These are phyloP conservation scores for Phymanthus crucifer DNA, from an alignment of 92 coral and sea anemone genomes.

Conservation along the genomic window DNA sequence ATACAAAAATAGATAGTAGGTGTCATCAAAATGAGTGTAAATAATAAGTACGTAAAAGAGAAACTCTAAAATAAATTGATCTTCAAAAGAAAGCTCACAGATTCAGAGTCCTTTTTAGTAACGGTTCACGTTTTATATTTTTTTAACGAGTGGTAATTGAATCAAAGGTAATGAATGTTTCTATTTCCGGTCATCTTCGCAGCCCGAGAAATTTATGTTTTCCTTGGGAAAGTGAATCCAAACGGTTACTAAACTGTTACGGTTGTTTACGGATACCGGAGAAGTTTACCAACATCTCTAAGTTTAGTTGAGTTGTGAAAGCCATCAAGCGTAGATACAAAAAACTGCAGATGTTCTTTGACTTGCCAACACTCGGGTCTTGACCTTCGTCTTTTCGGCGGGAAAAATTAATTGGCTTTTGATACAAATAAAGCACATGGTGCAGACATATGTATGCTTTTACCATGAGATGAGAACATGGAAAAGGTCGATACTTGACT, in stretches of 20 bases:
- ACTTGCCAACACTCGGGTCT: background rate
- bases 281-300: background rate
- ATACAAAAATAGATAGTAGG: background rate
- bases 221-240: background rate
- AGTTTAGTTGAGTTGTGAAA: background rate
- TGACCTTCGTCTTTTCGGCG: constrained; percentile 38
- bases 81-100: background rate
- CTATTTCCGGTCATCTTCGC: background rate
- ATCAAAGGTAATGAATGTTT: background rate
- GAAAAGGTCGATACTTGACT: background rate
- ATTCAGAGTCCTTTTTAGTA: background rate
- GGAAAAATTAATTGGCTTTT: constrained; percentile 43
- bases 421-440: constrained; percentile 19
- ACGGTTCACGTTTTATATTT: background rate
- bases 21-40: background rate
- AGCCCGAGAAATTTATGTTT: background rate
- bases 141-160: background rate
- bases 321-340: constrained; percentile 15
- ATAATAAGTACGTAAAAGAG: background rate
- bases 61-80: background rate
- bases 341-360: constrained; percentile 34
- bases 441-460: background rate
- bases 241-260: background rate
- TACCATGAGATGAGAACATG: background rate
- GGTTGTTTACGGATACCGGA: background rate